phyloP scores from a whole-genome alignment of 2,113 vertebrate genomes.

The Mus spicilegus region DNA sequence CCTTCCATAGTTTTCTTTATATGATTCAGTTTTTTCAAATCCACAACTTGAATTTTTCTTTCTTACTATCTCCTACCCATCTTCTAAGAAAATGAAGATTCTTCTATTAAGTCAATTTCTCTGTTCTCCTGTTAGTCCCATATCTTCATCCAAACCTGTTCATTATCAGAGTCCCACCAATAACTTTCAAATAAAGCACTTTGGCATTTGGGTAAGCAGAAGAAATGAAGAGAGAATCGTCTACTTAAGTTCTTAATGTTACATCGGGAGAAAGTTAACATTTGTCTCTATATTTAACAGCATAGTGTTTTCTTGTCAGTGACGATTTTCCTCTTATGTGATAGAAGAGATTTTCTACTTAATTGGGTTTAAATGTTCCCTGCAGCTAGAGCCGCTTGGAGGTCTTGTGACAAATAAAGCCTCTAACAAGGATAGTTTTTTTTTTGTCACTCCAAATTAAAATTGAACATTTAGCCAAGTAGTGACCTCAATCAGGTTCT shows the following conservation, averaged over 20 bases:
- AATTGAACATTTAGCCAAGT: neutral
- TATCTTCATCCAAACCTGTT: neutral
- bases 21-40: neutral
- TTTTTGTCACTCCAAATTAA: neutral
- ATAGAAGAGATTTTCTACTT: neutral
- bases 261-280: neutral
- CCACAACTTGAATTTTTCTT: neutral
- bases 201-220: neutral
- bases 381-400: neutral
- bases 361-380: neutral
- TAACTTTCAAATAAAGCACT: neutral
- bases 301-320: neutral
- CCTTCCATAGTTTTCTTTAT: neutral
- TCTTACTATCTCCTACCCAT: neutral
- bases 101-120: neutral
- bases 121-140: neutral
- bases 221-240: neutral
- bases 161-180: neutral
- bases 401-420: neutral
- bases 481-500: neutral
- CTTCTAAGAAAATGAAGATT: neutral
- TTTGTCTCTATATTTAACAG: neutral
- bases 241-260: neutral
- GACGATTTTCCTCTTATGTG: constrained; percentile 16
- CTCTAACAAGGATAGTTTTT: neutral